Evolutionary conservation across 2,797 vertebrate species (phyloP).

Genomic region (Pipistrellus pygmaeus): DNA sequence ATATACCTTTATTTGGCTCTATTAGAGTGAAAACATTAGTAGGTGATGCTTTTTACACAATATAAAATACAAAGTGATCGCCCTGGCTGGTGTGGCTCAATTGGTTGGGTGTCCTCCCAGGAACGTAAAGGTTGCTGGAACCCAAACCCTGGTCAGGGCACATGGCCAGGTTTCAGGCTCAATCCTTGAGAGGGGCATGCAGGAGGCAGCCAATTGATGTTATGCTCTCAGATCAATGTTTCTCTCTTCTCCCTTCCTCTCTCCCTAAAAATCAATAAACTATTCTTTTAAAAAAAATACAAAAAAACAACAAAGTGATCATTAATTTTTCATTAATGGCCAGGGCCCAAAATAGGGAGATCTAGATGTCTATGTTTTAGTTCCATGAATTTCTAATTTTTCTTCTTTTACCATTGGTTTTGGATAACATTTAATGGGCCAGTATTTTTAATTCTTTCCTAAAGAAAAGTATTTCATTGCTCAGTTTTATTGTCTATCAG

Average conservation of each 20-base stretch:
- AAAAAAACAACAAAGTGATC: background rate
- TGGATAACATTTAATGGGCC: background rate
- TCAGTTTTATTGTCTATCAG: slow-evolving; percentile 44
- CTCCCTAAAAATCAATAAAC: no score
- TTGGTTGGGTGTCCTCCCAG: no score
- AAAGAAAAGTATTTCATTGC: slow-evolving; percentile 42
- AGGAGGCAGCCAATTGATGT: no score
- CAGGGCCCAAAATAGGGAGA: background rate
- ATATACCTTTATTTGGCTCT: background rate
- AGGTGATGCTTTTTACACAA: background rate
- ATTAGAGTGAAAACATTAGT: background rate
- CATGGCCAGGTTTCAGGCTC: no score
- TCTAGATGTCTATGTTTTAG: background rate
- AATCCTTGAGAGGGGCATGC: no score
- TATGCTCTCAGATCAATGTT: no score
- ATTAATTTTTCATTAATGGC: slow-evolving; percentile 2
- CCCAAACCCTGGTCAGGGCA: no score
- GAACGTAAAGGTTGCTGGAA: no score
- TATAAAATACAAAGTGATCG: background rate
- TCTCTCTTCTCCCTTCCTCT: no score
- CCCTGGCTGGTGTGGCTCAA: no score
- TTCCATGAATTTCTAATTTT: slow-evolving; percentile 16
- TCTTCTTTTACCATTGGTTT: slow-evolving; percentile 11
- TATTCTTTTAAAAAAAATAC: no score
- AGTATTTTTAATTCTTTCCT: slow-evolving; percentile 62